phyloP scores from a whole-genome alignment of 2,797 vertebrate genomes.

The Pipistrellus pipistrellus region DNA sequence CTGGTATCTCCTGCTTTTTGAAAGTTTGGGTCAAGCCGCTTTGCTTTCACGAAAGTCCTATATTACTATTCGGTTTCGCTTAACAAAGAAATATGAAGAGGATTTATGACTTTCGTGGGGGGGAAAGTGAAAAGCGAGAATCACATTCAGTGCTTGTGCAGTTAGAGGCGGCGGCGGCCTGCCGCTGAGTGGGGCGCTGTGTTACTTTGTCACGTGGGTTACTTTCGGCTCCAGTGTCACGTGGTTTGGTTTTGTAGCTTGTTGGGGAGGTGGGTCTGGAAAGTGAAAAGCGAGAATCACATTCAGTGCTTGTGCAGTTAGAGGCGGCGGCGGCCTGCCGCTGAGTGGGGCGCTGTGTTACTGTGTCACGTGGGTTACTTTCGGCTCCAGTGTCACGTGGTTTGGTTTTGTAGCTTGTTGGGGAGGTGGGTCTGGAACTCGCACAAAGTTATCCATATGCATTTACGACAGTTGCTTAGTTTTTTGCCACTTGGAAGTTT shows the following conservation, averaged over 20 bases:
- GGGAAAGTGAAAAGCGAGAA: neutral
- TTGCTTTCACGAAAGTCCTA: neutral
- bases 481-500: too few species aligned
- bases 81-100: neutral
- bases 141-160: neutral
- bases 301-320: neutral
- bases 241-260: too few species aligned
- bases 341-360: rapidly evolving
- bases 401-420: too few species aligned
- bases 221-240: too few species aligned
- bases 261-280: too few species aligned
- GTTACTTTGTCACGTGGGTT: neutral
- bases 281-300: neutral
- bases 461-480: too few species aligned
- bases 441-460: too few species aligned
- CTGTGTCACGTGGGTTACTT: too few species aligned
- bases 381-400: too few species aligned
- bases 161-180: neutral
- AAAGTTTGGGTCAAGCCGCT: neutral
- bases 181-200: rapidly evolving
- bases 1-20: neutral
- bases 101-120: neutral
- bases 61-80: neutral
- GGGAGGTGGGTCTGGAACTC: too few species aligned
- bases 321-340: neutral